Conservation (phyloP, 2,797 vertebrate genomes). For the Picus viridis region DNA sequence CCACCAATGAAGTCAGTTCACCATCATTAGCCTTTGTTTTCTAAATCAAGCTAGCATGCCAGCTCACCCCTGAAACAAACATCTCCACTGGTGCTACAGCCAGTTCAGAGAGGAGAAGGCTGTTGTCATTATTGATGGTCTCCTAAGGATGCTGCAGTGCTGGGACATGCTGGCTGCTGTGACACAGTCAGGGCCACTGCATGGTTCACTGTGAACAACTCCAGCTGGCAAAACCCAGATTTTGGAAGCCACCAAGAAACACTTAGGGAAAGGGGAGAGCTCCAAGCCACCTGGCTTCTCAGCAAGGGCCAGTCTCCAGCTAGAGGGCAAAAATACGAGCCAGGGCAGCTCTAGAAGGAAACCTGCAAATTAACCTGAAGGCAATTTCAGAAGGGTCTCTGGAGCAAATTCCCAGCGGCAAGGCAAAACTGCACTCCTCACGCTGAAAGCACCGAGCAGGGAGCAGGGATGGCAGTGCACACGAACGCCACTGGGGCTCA, state of each 20-base stretch:
- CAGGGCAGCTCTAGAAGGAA: not conserved
- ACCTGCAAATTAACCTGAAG: not conserved
- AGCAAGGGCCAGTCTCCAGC: not conserved
- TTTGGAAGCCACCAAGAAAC: not conserved
- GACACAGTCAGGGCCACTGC: not conserved
- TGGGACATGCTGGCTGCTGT: accelerated
- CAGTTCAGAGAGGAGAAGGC: not conserved
- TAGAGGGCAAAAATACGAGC: not conserved
- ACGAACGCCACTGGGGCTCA: accelerated
- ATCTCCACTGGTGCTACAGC: not conserved
- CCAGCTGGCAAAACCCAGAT: not conserved
- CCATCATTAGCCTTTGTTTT: not conserved
- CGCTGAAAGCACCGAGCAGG: accelerated
- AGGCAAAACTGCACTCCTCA: not conserved
- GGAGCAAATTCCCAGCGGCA: not conserved
- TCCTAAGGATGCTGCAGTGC: not conserved
- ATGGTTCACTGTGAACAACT: not conserved
- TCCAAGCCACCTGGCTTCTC: not conserved
- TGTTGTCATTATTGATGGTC: not conserved
- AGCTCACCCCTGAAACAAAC: not conserved
- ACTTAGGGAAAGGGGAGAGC: not conserved
- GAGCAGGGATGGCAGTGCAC: accelerated
- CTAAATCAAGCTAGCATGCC: not conserved
- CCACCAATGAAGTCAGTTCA: not conserved
- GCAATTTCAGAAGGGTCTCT: not conserved